Percentiles rank a stretch among this genome's conserved stretches.
Evolutionary conservation across 1,140 invertebrate genomes (phyloP).

Genomic region (Saccostrea echinata): DNA sequence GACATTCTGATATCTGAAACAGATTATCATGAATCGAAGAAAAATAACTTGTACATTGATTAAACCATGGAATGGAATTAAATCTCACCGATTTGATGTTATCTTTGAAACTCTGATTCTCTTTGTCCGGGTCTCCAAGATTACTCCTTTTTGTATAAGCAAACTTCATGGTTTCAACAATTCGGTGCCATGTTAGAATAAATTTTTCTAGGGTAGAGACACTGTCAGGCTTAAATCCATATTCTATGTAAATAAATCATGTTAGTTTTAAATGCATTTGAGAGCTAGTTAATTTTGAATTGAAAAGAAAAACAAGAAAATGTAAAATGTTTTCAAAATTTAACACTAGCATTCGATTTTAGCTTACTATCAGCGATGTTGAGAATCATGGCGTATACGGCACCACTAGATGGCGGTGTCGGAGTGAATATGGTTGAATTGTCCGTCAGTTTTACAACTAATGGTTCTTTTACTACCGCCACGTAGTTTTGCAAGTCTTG

Average conservation of each 20-base stretch:
- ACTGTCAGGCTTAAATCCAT: conserved; percentile 92
- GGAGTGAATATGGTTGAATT: conserved; percentile 85
- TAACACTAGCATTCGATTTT: conserved; percentile 75
- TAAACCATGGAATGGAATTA: no score
- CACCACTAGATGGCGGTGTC: conserved; percentile 90
- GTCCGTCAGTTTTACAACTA: conserved; percentile 59
- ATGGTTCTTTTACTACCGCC: conserved; percentile 61
- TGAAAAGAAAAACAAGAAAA: no score
- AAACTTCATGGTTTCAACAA: conserved; percentile 95
- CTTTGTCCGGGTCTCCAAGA: conserved; percentile 90
- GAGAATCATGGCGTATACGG: conserved; percentile 89
- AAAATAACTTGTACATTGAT: no score
- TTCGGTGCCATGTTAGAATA: conserved; percentile 84
- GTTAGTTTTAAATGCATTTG: no score
- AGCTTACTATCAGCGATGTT: conserved; percentile 86
- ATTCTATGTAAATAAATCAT: conserved; percentile 83
- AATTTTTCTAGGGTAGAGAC: conserved; percentile 88
- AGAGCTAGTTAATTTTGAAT: no score
- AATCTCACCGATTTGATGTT: conserved; percentile 51
- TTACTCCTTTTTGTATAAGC: conserved; percentile 91
- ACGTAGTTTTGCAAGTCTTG: conserved; percentile 72
- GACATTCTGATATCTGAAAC: no score
- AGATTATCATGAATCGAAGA: no score
- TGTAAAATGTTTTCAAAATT: no score
- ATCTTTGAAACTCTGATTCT: conserved; percentile 51